Base-by-base conservation (phyloP, 2,113 vertebrate species). In the Tragelaphus scriptus region DNA sequence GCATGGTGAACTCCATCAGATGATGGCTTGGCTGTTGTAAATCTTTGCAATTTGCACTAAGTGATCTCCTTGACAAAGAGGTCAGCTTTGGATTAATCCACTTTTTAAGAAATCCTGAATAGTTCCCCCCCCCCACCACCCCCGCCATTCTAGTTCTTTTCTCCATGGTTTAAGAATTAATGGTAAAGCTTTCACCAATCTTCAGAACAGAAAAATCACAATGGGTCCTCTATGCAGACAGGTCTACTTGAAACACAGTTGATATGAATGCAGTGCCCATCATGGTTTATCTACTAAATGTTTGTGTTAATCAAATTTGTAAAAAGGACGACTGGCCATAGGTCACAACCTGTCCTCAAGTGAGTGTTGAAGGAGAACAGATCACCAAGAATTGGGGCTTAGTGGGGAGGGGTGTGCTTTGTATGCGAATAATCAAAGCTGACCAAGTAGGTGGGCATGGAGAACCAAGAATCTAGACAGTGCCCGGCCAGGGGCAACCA, bases 101-200 rank as follows among this genome's bases (percentile, higher is more conserved):
- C 49, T 77, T 92, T 90, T 92, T 47, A 86, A 91, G 53, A 77
- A 81, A 85, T 79, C n/a, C 25, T 95, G 88, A 88, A 65, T 90
- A 88, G 40, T 44, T 44, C 44, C 44, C 44, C 44, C 44, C 5
- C 40, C 4, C 40, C 40, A 4, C 36, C 36, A 40, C 36, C 36
- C 36, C 36, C 36, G 36, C 40, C 3, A 19, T 59, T 84, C 25
- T 81, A 40, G 3, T 21, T 79, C 32, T 85, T 44, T 79, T 85
- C 32, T 94, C 26, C 40, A 28, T 59, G 16, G 8, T 9, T 68
- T 56, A 75, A 90, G 47, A 87, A 28, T 80, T 92, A 87, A 90
- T 85, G 90, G 53, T 17, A 92, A 92, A 90, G 2, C 23, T 93
- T 91, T 90, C 23, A 65, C 6, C 13, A 40, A 6, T 21, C 17